Conservation (phyloP, 1,140 invertebrate genomes). For the Fopius arisanus region DNA sequence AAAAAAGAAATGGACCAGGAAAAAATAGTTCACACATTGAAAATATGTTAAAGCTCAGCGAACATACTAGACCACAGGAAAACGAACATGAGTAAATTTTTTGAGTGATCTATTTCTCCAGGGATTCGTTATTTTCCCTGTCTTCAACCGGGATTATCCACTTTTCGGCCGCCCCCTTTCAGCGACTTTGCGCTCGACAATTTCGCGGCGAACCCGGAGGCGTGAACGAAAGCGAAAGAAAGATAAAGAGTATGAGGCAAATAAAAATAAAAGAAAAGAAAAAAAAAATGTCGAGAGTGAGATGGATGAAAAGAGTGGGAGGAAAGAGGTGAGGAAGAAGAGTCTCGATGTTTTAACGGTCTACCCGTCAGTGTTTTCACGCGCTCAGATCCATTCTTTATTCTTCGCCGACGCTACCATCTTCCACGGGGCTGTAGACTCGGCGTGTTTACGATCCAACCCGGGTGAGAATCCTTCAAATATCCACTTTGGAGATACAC, state of each 20-base stretch:
- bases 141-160: constrained; percentile 9
- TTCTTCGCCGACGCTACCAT: constrained; percentile 43
- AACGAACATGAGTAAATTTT: too few species aligned
- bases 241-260: constrained; percentile 9
- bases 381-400: constrained; percentile 36
- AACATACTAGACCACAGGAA: too few species aligned
- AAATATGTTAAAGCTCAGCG: too few species aligned
- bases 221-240: constrained; percentile 24
- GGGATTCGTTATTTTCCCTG: not conserved
- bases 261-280: too few species aligned
- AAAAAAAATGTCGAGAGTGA: not conserved
- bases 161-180: constrained; percentile 36
- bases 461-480: constrained; percentile 1
- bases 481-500: not conserved
- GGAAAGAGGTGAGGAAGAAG: constrained; percentile 15
- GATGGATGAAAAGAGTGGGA: not conserved
- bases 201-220: constrained; percentile 27
- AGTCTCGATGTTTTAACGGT: constrained; percentile 38
- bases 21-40: too few species aligned
- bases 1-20: too few species aligned
- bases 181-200: constrained; percentile 27
- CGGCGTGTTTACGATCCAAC: not conserved
- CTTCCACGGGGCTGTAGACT: not conserved
- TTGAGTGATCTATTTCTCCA: too few species aligned
- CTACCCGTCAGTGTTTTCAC: constrained; percentile 35